These are phyloP conservation scores for Drosophila busckii DNA, from an alignment of 1,140 invertebrate genomes.

Conservation along the genomic window DNA sequence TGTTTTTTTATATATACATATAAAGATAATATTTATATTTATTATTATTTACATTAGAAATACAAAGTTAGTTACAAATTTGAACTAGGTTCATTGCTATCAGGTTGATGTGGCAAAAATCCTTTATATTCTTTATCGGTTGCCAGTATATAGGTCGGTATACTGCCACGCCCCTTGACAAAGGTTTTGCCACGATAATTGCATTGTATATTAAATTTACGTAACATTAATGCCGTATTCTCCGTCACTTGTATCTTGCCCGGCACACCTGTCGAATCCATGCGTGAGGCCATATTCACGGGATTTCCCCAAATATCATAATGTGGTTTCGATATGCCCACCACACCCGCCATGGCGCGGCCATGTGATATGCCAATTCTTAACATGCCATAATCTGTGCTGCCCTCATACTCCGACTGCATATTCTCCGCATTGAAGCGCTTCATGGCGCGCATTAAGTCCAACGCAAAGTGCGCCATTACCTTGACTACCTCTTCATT, in stretches of 20 bases:
- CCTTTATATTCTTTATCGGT: conserved; percentile 82
- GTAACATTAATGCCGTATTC: conserved; percentile 85
- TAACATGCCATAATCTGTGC: conserved; percentile 80
- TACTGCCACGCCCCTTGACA: conserved; percentile 87
- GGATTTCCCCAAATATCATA: conserved; percentile 94
- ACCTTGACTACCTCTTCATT: conserved; percentile 80
- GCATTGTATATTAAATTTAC: conserved; percentile 85
- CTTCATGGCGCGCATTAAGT: conserved; percentile 70
- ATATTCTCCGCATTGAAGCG: conserved; percentile 72
- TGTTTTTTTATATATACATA: too few relatives aligned
- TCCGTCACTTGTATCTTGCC: conserved; percentile 90
- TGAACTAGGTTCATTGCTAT: conserved; percentile 16
- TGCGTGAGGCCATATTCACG: conserved; percentile 95
- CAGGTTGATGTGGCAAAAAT: conserved; percentile 52
- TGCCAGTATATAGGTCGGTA: conserved; percentile 87
- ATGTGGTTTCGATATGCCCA: conserved; percentile 92
- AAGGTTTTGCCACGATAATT: conserved; percentile 84
- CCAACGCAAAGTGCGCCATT: conserved; percentile 82
- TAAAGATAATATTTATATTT: too few relatives aligned
- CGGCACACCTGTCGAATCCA: conserved; percentile 90
- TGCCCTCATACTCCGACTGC: conserved; percentile 79
- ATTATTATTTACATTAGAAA: conserved; percentile 21
- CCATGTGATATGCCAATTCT: conserved; percentile 87
- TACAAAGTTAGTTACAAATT: conserved; percentile 6
- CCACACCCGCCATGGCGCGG: conserved; percentile 92